Percentiles rank a stretch among this genome's conserved stretches.
Conservation (phyloP, 2,797 vertebrate genomes). For the Anabas testudineus region DNA sequence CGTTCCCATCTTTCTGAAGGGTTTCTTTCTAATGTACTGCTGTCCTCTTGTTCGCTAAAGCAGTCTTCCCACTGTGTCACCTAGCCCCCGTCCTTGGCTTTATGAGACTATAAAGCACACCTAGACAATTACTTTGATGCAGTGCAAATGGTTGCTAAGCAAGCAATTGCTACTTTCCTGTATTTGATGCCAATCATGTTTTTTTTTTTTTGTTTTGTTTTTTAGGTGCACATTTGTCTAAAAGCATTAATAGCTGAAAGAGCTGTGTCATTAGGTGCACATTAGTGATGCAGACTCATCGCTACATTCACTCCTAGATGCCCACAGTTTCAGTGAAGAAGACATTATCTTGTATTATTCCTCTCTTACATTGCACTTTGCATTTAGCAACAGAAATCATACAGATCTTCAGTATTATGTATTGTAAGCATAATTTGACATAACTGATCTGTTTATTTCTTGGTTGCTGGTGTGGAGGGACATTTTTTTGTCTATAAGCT, state of each 20-base stretch:
- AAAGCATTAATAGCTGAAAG: constrained; percentile 29
- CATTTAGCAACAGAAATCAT: constrained; percentile 22
- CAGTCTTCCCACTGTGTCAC: constrained; percentile 15
- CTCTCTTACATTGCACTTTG: constrained; percentile 6
- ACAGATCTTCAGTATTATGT: constrained; percentile 9
- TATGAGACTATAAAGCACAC: constrained; percentile 34
- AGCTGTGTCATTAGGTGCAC: constrained; percentile 46
- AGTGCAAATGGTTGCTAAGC: constrained; percentile 40
- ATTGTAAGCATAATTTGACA: constrained; percentile 20
- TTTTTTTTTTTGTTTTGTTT: constrained; percentile 17
- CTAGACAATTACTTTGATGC: constrained; percentile 28
- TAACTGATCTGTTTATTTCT: constrained; percentile 1
- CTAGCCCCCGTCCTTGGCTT: constrained; percentile 21
- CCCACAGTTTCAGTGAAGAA: constrained; percentile 7
- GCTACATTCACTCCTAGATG: constrained; percentile 14
- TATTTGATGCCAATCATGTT: constrained; percentile 32
- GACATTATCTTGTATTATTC: constrained; percentile 17
- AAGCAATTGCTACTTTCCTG: constrained; percentile 29
- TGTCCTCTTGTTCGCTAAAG: constrained; percentile 3
- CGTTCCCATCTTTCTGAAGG: neutral
- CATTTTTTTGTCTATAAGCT: neutral
- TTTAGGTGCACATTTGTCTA: constrained; percentile 24
- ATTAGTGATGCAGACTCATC: constrained; percentile 27
- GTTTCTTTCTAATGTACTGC: neutral
- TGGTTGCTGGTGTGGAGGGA: neutral